Evolutionary conservation across 2,797 vertebrate genomes (phyloP).

Genomic region (Myotis findleyi): DNA sequence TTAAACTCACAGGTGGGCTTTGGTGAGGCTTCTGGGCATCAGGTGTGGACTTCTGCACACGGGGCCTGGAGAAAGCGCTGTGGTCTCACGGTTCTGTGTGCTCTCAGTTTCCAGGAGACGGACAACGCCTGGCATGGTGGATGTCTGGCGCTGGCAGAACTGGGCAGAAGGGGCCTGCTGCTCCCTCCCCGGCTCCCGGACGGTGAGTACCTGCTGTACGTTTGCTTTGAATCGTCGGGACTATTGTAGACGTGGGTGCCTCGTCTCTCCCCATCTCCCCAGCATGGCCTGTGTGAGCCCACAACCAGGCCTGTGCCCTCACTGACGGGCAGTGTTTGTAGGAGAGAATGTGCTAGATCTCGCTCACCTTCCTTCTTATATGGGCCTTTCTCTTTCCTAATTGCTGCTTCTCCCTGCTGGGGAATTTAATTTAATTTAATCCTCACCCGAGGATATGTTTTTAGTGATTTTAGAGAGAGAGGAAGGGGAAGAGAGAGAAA

Average conservation of each 20-base stretch:
- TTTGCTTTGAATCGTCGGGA: rapidly evolving
- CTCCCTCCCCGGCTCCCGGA: conserved; percentile 94
- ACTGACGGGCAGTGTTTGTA: rapidly evolving
- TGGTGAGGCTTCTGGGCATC: not conserved
- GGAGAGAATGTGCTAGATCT: not conserved
- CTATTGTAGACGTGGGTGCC: not conserved
- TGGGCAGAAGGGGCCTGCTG: conserved; percentile 96
- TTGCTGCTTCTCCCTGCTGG: not conserved
- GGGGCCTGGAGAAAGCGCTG: not conserved
- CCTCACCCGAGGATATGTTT: not conserved
- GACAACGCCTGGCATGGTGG: conserved; percentile 97
- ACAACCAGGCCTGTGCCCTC: not conserved
- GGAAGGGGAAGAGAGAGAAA: not conserved
- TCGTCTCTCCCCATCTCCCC: not conserved
- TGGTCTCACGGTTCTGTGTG: conserved; percentile 28
- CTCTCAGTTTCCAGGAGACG: conserved; percentile 94
- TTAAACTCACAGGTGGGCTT: not conserved
- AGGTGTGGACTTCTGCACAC: rapidly evolving
- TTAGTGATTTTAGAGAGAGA: not conserved
- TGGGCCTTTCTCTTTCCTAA: not conserved
- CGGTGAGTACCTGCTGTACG: conserved; percentile 87
- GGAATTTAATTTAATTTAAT: not conserved
- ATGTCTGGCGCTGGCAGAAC: conserved; percentile 96
- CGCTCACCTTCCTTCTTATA: not conserved
- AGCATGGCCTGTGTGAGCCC: rapidly evolving